Conservation (phyloP, 2,888 invertebrate species). For the Sympetrum striolatum region DNA sequence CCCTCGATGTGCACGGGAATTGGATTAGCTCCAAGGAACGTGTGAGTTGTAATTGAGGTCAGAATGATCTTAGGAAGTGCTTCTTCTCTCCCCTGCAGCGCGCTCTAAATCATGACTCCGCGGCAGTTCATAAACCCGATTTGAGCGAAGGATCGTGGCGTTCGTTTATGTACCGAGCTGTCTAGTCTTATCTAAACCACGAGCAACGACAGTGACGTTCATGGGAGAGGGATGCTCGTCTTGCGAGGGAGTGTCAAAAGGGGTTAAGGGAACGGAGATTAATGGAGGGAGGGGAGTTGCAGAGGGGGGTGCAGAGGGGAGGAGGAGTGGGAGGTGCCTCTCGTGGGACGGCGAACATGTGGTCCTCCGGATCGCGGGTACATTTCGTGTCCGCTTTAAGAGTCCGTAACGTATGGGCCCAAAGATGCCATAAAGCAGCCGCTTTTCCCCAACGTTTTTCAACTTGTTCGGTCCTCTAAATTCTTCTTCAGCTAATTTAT, state of each 20-base stretch:
- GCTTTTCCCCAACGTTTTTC: background rate
- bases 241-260: conserved; percentile 6
- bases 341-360: conserved; percentile 35
- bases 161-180: background rate
- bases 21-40: no score
- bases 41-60: no score
- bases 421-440: background rate
- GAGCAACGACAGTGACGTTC: background rate
- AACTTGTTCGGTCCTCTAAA: background rate
- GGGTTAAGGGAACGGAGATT: conserved; percentile 36
- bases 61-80: background rate
- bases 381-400: background rate
- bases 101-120: background rate
- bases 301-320: background rate
- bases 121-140: background rate
- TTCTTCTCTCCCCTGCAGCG: background rate
- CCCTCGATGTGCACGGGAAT: no score
- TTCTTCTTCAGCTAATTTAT: background rate
- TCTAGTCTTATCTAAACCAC: background rate
- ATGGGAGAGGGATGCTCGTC: background rate
- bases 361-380: background rate
- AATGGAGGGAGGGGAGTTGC: background rate
- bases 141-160: background rate
- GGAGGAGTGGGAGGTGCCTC: background rate
- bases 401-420: background rate